phyloP scores from a whole-genome alignment of 2,888 invertebrate genomes.

The Phymatocera aterrima region DNA sequence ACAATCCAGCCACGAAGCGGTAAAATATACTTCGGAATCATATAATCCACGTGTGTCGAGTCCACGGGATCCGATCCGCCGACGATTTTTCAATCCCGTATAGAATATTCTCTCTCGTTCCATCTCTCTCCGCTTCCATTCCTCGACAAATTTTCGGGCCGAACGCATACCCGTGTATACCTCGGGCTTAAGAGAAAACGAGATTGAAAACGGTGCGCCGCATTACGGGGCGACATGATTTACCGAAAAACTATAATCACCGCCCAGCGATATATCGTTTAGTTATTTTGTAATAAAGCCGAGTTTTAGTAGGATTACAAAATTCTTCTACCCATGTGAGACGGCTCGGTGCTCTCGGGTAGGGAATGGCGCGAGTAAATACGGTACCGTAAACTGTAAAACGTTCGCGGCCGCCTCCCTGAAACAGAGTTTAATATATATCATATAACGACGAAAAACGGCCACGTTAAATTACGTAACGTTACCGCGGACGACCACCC shows the following conservation, averaged over 20 bases:
- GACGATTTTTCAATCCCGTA: conserved; percentile 56
- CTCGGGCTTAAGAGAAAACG: no score
- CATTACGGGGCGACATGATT: neutral
- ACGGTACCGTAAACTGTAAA: conserved; percentile 10
- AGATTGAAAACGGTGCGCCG: neutral
- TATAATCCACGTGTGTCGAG: neutral
- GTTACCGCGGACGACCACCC: conserved; percentile 10
- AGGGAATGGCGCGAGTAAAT: neutral
- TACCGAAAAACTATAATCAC: neutral
- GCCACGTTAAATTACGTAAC: neutral
- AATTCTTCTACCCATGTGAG: neutral
- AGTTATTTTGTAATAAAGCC: conserved; percentile 30
- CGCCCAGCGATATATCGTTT: conserved; percentile 8
- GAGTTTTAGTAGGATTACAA: conserved; percentile 25
- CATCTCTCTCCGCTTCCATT: neutral
- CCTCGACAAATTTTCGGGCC: no score
- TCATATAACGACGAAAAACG: conserved; percentile 16
- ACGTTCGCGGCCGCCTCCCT: neutral
- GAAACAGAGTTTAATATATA: neutral
- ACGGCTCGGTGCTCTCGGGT: neutral
- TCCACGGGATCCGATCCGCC: conserved; percentile 65
- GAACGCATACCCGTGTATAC: no score
- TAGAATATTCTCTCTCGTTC: neutral
- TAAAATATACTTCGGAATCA: conserved; percentile 64
- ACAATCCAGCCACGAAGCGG: no score